phyloP scores from a whole-genome alignment of 2,113 vertebrate species.

The rabbit (Oryctolagus cuniculus) region DNA sequence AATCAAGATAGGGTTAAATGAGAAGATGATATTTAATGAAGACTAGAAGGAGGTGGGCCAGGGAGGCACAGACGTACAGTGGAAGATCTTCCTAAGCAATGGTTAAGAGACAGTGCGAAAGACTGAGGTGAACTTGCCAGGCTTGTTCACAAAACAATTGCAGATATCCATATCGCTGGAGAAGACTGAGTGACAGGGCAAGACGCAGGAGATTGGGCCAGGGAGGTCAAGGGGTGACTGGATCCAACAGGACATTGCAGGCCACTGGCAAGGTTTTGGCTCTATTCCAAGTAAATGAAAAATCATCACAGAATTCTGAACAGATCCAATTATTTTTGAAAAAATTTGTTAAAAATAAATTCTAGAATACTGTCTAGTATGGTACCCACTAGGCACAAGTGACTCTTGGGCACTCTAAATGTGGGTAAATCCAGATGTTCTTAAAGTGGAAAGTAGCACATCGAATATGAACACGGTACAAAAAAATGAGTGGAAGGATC shows the following conservation, averaged over 20 bases:
- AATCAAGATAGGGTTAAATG: neutral
- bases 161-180: neutral
- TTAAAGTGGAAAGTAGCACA: neutral
- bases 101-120: neutral
- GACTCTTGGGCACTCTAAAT: neutral
- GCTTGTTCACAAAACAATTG: neutral
- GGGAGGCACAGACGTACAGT: neutral
- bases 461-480: neutral
- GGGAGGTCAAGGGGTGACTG: neutral
- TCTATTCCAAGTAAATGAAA: neutral
- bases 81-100: neutral
- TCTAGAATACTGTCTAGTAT: neutral
- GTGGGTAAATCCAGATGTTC: neutral
- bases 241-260: neutral
- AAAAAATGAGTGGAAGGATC: neutral
- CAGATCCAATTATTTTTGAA: neutral
- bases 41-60: neutral
- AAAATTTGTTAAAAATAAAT: conserved; percentile 1
- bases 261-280: neutral
- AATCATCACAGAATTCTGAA: neutral
- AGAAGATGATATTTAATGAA: neutral
- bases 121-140: neutral
- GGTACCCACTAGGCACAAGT: neutral
- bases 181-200: neutral
- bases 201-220: neutral